Conservation (phyloP, 2,888 invertebrate genomes). For the Labia minor region DNA sequence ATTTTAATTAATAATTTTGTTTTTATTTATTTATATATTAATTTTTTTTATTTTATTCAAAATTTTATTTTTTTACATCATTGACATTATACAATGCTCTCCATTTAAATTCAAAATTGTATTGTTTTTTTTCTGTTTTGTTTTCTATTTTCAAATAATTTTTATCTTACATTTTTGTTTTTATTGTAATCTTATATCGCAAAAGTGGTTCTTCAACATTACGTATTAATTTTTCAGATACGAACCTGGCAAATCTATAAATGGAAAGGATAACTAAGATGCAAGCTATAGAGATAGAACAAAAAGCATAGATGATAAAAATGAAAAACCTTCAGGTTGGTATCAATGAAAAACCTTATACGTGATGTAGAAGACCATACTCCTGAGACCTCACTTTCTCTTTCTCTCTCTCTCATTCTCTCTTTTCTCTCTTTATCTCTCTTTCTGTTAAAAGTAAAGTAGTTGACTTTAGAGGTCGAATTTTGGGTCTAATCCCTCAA, state of each 20-base stretch:
- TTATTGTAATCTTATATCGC: conserved; percentile 17
- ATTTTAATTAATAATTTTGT: no score
- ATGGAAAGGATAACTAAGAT: conserved; percentile 5
- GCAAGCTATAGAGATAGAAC: background rate
- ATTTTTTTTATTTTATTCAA: no score
- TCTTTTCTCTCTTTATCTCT: no score
- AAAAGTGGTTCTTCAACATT: conserved; percentile 14
- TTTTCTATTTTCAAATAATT: no score
- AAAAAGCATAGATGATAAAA: background rate
- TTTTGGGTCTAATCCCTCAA: background rate
- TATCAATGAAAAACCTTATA: conserved; percentile 5
- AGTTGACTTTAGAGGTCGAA: background rate
- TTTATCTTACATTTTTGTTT: conserved; percentile 17
- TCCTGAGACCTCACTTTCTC: background rate
- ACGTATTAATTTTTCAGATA: conserved; percentile 13
- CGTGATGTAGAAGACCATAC: background rate
- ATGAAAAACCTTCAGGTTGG: conserved; percentile 7
- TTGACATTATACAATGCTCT: no score
- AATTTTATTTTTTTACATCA: no score
- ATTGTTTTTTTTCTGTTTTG: conserved; percentile 6
- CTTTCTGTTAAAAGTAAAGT: conserved; percentile 2
- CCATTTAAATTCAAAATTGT: no score
- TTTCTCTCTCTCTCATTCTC: no score
- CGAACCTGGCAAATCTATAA: background rate
- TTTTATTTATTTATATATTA: no score